Conservation (phyloP, 1,140 invertebrate species). For the Calycopis cecrops region DNA sequence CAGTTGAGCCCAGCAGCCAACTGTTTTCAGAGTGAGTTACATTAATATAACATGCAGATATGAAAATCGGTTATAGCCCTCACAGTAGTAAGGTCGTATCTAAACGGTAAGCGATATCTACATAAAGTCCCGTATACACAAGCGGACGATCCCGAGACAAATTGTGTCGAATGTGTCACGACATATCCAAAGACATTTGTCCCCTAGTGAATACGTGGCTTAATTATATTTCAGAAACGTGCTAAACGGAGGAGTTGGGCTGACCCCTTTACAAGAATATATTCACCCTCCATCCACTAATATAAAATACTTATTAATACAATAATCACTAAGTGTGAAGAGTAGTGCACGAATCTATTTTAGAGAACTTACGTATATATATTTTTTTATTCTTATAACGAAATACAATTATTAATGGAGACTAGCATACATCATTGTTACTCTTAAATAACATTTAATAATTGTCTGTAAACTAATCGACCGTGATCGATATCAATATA, state of each 20-base stretch:
- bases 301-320: slow-evolving; percentile 50
- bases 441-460: slow-evolving; percentile 52
- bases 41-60: slow-evolving; percentile 34
- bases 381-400: slow-evolving; percentile 42
- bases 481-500: slow-evolving; percentile 30
- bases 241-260: slow-evolving; percentile 6
- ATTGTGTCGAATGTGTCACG: slow-evolving; percentile 15
- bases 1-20: slow-evolving; percentile 21
- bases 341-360: slow-evolving; percentile 50
- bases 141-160: no score
- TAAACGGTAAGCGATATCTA: slow-evolving; percentile 38
- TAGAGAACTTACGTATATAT: slow-evolving; percentile 62
- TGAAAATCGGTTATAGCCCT: slow-evolving; percentile 29
- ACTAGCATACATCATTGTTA: slow-evolving; percentile 66
- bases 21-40: slow-evolving; percentile 45
- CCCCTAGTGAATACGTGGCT: no score
- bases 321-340: slow-evolving; percentile 48
- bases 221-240: background rate
- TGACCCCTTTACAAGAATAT: slow-evolving; percentile 23
- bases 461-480: slow-evolving; percentile 41
- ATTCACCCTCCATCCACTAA: slow-evolving; percentile 28
- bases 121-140: slow-evolving; percentile 17
- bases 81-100: slow-evolving; percentile 21
- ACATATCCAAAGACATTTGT: no score
- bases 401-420: slow-evolving; percentile 63